Evolutionary conservation across 2,888 invertebrate species (phyloP).

Genomic region (Lamellibrachia satsuma): DNA sequence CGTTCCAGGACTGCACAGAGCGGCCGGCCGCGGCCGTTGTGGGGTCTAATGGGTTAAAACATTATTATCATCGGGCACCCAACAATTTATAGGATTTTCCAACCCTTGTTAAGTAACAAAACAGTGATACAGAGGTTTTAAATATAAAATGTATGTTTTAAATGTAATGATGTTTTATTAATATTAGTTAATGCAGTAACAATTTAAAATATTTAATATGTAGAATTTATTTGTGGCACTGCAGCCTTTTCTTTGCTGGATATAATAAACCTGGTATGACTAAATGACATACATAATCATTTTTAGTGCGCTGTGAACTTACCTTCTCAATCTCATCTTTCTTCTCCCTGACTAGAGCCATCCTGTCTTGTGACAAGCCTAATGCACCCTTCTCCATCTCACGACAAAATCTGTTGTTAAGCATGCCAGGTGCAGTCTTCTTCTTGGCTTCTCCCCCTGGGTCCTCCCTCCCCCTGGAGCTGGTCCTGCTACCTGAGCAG

Average conservation of each 20-base stretch:
- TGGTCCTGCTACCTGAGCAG: conserved; percentile 3
- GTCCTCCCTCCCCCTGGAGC: background rate
- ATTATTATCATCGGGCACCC: too few species aligned
- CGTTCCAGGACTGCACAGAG: too few species aligned
- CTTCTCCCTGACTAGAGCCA: conserved; percentile 41
- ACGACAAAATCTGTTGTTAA: conserved; percentile 26
- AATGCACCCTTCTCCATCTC: conserved; percentile 36
- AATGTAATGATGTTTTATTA: background rate
- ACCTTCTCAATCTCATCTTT: conserved; percentile 48
- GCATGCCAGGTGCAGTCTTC: background rate
- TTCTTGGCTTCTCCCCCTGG: background rate
- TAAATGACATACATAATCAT: background rate
- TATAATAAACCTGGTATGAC: background rate
- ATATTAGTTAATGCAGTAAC: background rate
- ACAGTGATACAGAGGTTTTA: background rate
- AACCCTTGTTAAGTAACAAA: background rate
- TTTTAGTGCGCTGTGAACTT: background rate
- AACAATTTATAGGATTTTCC: background rate
- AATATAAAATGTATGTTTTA: too few species aligned
- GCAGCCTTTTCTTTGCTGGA: background rate
- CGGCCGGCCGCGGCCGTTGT: too few species aligned
- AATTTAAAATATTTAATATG: background rate
- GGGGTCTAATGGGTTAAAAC: too few species aligned
- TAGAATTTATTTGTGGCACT: background rate
- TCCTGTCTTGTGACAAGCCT: conserved; percentile 41